Percentiles rank a stretch among this genome's conserved stretches.
Conservation (phyloP, 2,888 invertebrate species). For the Cheiracanthium punctorium region DNA sequence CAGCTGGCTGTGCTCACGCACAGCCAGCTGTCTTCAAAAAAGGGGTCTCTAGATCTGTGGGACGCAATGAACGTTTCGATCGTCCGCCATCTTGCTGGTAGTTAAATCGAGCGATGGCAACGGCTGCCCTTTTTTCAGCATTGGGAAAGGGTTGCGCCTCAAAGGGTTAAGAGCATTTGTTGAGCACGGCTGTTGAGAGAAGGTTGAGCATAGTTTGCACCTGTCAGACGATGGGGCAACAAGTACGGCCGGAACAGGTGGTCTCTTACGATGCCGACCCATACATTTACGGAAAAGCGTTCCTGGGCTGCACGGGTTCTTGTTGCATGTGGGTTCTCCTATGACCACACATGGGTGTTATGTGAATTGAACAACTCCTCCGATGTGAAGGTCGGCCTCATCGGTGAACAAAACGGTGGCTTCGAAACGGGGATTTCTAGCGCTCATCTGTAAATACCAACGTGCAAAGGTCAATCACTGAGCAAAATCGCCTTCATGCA, state of each 20-base stretch:
- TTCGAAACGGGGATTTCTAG: conserved; percentile 11
- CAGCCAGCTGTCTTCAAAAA: no score
- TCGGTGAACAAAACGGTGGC: conserved; percentile 72
- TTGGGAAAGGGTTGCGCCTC: no score
- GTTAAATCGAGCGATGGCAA: no score
- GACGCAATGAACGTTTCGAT: no score
- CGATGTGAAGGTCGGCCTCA: conserved; percentile 73
- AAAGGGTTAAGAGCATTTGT: no score
- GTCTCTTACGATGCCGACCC: conserved; percentile 71
- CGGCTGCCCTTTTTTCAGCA: no score
- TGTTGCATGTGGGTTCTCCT: conserved; percentile 73
- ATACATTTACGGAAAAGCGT: no score
- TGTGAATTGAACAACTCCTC: no score
- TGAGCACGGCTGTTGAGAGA: no score
- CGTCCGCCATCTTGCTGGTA: no score
- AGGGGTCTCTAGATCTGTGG: no score
- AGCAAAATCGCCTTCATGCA: background rate
- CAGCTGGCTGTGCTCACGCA: no score
- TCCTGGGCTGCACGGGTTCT: conserved; percentile 72
- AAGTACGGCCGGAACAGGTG: conserved; percentile 69
- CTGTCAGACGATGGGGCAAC: conserved; percentile 69
- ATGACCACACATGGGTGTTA: conserved; percentile 73
- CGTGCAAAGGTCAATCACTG: background rate
- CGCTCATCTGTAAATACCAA: background rate
- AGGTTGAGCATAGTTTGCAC: conserved; percentile 66